A percentile compares a stretch with the other conserved stretches of the same genome.
Evolutionary conservation across 2,888 invertebrate species (phyloP).

Genomic region (Oscheius sp.): DNA sequence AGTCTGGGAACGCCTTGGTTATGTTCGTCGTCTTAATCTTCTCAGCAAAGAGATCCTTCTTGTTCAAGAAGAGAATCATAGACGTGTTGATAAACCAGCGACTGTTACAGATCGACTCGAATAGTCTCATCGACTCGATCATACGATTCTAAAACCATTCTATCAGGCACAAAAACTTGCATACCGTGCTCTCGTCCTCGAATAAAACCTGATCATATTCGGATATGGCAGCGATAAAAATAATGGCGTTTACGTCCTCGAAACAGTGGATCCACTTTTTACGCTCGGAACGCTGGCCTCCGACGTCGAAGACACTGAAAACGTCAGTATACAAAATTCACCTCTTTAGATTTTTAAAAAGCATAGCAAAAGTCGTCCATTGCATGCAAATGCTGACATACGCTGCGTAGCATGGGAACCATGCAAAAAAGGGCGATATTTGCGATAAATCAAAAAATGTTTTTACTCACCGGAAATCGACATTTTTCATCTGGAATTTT

Average conservation of each 20-base stretch:
- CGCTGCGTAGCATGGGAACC: not conserved
- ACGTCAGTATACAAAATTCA: too few relatives aligned
- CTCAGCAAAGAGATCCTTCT: constrained; percentile 71
- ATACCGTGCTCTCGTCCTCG: constrained; percentile 72
- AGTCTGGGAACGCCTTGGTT: constrained; percentile 70
- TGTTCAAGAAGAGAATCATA: constrained; percentile 73
- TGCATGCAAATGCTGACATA: too few relatives aligned
- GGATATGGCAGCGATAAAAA: constrained; percentile 65
- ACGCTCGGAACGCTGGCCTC: constrained; percentile 72
- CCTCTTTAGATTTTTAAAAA: too few relatives aligned
- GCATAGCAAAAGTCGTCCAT: too few relatives aligned
- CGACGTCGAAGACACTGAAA: constrained; percentile 73
- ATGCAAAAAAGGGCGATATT: not conserved
- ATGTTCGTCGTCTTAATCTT: constrained; percentile 67
- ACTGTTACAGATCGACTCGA: constrained; percentile 72
- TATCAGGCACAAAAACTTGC: constrained; percentile 22
- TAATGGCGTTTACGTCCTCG: constrained; percentile 73
- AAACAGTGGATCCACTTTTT: constrained; percentile 70
- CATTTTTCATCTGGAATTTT: constrained; percentile 73
- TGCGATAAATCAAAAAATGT: not conserved
- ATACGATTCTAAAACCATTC: constrained; percentile 68
- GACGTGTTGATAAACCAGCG: constrained; percentile 73
- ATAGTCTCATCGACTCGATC: constrained; percentile 72
- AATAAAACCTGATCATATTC: constrained; percentile 73
- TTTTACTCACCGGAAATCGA: constrained; percentile 67